A percentile compares a stretch with the other conserved stretches of the same genome.
Conservation (phyloP, 2,888 invertebrate genomes). For the Timema podura region DNA sequence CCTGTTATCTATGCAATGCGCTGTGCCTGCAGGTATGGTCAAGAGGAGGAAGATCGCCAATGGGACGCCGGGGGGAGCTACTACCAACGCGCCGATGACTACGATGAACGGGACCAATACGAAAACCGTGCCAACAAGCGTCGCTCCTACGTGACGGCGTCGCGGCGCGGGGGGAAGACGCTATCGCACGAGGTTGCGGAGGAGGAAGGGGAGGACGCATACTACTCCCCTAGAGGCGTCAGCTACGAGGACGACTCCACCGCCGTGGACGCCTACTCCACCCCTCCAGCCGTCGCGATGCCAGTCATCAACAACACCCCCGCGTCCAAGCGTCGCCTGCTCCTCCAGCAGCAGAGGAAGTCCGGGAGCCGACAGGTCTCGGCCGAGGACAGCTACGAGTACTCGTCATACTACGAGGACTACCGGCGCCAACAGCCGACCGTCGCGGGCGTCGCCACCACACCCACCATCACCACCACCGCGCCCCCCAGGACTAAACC, state of each 20-base stretch:
- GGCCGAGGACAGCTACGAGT: conserved; percentile 37
- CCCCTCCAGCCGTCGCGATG: conserved; percentile 44
- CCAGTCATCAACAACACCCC: conserved; percentile 14
- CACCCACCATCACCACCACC: conserved; percentile 38
- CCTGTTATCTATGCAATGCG: no score
- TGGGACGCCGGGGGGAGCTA: conserved; percentile 67
- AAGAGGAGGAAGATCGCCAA: conserved; percentile 64
- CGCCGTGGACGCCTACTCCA: conserved; percentile 41
- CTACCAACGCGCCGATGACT: conserved; percentile 23
- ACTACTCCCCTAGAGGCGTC: conserved; percentile 37
- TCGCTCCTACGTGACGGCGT: conserved; percentile 22
- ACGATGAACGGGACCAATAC: conserved; percentile 49
- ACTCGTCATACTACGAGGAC: conserved; percentile 32
- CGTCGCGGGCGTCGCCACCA: conserved; percentile 43
- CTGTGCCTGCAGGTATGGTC: conserved; percentile 49
- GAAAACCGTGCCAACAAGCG: conserved; percentile 52
- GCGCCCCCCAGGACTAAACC: conserved; percentile 17
- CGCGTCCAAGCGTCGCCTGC: conserved; percentile 41
- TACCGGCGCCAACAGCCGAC: conserved; percentile 33
- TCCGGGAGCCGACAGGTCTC: conserved; percentile 44
- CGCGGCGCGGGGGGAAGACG: conserved; percentile 48
- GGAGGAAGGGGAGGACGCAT: conserved; percentile 29
- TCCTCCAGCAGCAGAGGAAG: conserved; percentile 39
- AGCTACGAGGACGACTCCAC: conserved; percentile 41
- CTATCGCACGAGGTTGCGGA: conserved; percentile 30